phyloP scores from a whole-genome alignment of 2,113 vertebrate genomes.

The Rhombomys opimus region DNA sequence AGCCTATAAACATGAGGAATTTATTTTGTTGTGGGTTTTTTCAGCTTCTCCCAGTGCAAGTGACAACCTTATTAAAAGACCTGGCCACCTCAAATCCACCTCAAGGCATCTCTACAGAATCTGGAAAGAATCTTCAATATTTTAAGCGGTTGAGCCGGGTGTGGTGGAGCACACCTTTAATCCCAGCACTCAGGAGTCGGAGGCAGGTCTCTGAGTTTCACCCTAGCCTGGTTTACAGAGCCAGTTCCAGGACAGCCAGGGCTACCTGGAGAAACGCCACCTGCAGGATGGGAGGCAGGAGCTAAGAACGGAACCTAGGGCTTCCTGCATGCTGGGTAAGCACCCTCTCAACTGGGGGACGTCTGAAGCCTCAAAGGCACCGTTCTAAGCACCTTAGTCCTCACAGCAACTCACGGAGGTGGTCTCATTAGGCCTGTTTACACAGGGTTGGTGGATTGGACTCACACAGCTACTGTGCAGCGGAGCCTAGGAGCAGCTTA shows the following conservation, averaged over 20 bases:
- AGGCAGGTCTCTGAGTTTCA: neutral
- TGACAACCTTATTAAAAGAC: neutral
- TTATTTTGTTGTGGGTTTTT: neutral
- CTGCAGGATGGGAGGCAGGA: neutral
- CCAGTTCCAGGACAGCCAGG: neutral
- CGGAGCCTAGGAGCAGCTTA: neutral
- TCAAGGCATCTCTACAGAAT: neutral
- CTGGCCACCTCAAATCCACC: neutral
- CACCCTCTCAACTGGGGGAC: neutral
- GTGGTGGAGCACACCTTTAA: neutral
- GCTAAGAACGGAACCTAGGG: neutral
- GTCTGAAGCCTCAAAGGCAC: neutral
- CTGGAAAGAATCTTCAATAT: neutral
- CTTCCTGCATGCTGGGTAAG: neutral
- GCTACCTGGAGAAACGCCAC: neutral
- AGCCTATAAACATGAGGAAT: neutral
- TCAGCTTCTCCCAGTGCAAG: neutral
- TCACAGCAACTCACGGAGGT: neutral
- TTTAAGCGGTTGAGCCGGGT: neutral
- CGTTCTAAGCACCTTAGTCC: neutral
- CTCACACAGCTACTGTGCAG: neutral
- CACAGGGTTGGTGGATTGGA: neutral
- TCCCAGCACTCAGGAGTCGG: neutral
- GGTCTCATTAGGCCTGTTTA: neutral
- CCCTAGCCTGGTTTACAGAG: neutral